A percentile compares a stretch with the other conserved stretches of the same genome.
phyloP scores from a whole-genome alignment of 2,113 vertebrate genomes.

The Chloropsis cyanopogon region DNA sequence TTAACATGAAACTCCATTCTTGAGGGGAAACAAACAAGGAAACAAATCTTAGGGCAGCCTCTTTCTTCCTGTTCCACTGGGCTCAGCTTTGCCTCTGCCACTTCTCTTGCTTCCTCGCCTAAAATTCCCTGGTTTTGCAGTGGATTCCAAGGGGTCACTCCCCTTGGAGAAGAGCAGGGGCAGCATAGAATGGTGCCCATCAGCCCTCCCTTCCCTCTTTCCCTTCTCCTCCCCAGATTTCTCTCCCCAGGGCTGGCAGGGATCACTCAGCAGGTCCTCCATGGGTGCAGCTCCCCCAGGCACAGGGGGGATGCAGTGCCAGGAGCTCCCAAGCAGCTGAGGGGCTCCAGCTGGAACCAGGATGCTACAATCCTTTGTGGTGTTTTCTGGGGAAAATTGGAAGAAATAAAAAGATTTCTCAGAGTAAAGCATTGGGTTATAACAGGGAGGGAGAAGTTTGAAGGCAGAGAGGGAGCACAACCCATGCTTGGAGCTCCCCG shows the following conservation, averaged over 20 bases:
- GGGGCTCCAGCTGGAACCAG: no score
- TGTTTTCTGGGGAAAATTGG: rapidly evolving
- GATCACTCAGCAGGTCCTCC: rapidly evolving
- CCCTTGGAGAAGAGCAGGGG: rapidly evolving
- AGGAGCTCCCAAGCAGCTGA: rapidly evolving
- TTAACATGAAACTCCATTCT: background rate
- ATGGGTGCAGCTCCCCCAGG: background rate
- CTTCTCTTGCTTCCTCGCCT: background rate
- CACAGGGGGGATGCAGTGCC: rapidly evolving
- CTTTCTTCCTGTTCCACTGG: rapidly evolving
- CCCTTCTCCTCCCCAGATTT: no score
- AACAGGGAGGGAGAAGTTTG: background rate
- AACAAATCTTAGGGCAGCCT: background rate
- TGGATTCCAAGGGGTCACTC: rapidly evolving
- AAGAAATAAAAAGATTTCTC: background rate
- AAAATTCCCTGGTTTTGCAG: rapidly evolving
- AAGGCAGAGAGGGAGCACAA: rapidly evolving
- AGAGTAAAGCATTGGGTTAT: background rate
- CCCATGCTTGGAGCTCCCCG: background rate
- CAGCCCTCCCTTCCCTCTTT: background rate
- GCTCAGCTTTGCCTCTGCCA: rapidly evolving
- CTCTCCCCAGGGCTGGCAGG: rapidly evolving
- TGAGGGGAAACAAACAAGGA: background rate
- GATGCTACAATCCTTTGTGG: rapidly evolving
- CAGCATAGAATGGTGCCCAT: rapidly evolving